Evolutionary conservation across 2,888 invertebrate species (phyloP).

Genomic region (Leucophenga maculata): DNA sequence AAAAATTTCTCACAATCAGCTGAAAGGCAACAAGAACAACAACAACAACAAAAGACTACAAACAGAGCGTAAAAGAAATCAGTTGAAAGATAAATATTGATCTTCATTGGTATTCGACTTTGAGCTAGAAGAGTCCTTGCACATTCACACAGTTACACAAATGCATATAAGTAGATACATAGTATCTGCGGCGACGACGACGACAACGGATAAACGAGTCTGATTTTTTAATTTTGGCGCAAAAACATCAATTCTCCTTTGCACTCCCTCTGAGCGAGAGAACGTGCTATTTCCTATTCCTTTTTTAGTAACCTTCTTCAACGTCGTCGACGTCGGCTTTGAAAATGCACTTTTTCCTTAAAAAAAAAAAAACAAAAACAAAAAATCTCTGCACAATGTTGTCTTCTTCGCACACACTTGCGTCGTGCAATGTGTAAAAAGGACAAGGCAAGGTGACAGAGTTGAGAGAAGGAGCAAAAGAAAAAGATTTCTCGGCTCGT

Average conservation of each 20-base stretch:
- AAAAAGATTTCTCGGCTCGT: constrained; percentile 48
- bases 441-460: background rate
- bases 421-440: constrained; percentile 20
- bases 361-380: constrained; percentile 34
- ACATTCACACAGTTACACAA: constrained; percentile 26
- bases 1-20: constrained; percentile 44
- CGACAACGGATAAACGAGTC: no score
- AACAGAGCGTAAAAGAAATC: constrained; percentile 42
- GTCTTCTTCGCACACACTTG: constrained; percentile 37
- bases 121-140: constrained; percentile 20
- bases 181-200: no score
- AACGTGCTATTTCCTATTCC: constrained; percentile 34
- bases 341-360: constrained; percentile 39
- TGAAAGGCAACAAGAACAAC: constrained; percentile 20
- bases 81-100: constrained; percentile 52
- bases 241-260: constrained; percentile 55
- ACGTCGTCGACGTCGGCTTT: background rate
- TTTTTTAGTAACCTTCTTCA: constrained; percentile 57
- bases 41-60: constrained; percentile 41
- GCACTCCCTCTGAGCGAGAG: constrained; percentile 18
- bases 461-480: background rate
- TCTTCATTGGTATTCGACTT: constrained; percentile 5
- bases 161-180: no score
- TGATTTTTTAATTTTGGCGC: constrained; percentile 52
- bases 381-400: constrained; percentile 54